A percentile compares a stretch with the other conserved stretches of the same genome.
These are phyloP conservation scores for Bombylius discolor DNA, from an alignment of 2,888 invertebrate genomes.

Conservation along the genomic window DNA sequence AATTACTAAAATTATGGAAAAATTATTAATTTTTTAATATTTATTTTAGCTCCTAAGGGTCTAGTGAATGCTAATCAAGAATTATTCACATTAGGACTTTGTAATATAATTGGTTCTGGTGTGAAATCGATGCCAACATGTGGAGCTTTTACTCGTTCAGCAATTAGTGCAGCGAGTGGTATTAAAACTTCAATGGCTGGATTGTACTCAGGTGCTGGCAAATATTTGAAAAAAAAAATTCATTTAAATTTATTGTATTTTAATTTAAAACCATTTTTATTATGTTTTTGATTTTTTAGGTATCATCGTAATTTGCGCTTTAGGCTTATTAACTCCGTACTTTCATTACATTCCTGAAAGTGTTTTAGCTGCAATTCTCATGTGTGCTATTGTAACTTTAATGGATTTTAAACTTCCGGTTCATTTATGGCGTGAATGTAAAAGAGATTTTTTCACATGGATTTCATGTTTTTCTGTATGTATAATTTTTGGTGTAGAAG, in stretches of 20 bases:
- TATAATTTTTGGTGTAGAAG: slow-evolving; percentile 59
- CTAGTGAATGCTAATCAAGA: slow-evolving; percentile 80
- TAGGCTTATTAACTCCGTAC: slow-evolving; percentile 75
- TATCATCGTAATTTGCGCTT: slow-evolving; percentile 62
- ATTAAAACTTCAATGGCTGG: slow-evolving; percentile 64
- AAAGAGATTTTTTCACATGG: slow-evolving; percentile 52
- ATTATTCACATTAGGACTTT: slow-evolving; percentile 69
- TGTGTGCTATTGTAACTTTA: slow-evolving; percentile 59
- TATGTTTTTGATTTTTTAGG: slow-evolving; percentile 40
- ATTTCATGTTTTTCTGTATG: slow-evolving; percentile 54
- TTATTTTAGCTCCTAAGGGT: slow-evolving; percentile 45
- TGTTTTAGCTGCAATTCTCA: slow-evolving; percentile 75
- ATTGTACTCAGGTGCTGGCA: slow-evolving; percentile 26
- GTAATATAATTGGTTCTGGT: slow-evolving; percentile 71
- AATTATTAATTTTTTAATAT: not conserved
- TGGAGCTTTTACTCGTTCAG: slow-evolving; percentile 78
- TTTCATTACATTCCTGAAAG: slow-evolving; percentile 79
- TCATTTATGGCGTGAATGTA: slow-evolving; percentile 45
- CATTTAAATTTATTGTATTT: not conserved
- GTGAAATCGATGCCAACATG: slow-evolving; percentile 78
- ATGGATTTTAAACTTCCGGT: slow-evolving; percentile 41
- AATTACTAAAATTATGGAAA: no score
- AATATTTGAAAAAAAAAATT: not conserved
- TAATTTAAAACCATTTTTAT: not conserved
- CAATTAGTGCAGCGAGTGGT: slow-evolving; percentile 78